Evolutionary conservation across 2,113 vertebrate species (phyloP).

Genomic region (Poecile atricapillus): DNA sequence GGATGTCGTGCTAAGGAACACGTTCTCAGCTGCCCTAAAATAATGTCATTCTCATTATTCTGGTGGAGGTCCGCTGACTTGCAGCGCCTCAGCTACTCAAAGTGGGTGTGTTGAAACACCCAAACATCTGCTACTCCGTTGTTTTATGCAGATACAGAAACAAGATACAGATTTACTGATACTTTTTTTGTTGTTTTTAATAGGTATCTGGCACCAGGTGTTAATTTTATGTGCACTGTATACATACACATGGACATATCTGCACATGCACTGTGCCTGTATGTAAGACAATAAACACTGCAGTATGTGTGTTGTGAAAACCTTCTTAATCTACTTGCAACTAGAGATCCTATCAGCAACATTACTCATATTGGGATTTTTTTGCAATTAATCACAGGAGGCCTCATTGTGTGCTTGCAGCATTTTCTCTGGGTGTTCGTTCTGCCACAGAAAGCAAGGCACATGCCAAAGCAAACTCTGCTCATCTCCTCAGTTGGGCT

Average conservation of each 20-base stretch:
- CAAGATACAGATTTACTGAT: fast-evolving
- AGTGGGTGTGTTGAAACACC: no score
- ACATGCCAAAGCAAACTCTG: background rate
- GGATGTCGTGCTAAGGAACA: fast-evolving
- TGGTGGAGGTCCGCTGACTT: background rate
- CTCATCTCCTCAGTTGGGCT: background rate
- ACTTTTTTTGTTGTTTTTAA: no score
- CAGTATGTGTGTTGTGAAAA: background rate
- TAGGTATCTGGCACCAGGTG: fast-evolving
- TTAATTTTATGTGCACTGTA: background rate
- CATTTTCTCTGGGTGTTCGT: background rate
- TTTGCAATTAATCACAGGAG: background rate
- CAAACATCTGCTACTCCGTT: fast-evolving
- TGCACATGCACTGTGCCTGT: fast-evolving
- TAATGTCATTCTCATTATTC: fast-evolving
- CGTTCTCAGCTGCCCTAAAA: fast-evolving
- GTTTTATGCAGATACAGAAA: background rate
- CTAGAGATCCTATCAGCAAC: background rate
- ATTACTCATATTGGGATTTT: background rate
- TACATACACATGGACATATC: fast-evolving
- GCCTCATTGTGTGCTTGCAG: background rate
- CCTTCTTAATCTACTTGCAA: background rate
- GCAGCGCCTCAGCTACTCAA: no score
- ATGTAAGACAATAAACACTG: background rate
- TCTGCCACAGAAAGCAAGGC: background rate